These are phyloP conservation scores for Scytalopus superciliaris DNA, from an alignment of 2,113 vertebrate species.

Conservation along the genomic window DNA sequence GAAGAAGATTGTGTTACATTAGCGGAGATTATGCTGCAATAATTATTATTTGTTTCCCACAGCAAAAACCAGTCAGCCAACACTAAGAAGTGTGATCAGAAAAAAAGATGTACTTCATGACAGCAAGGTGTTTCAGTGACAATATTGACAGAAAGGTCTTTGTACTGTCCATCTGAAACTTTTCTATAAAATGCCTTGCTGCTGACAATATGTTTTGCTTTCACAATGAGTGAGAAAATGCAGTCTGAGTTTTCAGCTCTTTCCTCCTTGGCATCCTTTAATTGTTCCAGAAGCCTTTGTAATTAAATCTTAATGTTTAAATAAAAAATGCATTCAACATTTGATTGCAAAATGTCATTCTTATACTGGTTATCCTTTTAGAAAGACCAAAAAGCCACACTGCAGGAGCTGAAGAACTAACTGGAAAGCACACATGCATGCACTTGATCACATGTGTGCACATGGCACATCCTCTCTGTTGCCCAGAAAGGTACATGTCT, in stretches of 20 bases:
- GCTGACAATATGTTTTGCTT: conserved; percentile 57
- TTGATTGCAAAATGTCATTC: conserved; percentile 45
- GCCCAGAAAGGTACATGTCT: not conserved
- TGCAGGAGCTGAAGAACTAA: not conserved
- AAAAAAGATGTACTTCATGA: not conserved
- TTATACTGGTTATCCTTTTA: not conserved
- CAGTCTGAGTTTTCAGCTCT: conserved; percentile 55
- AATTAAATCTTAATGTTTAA: conserved; percentile 77
- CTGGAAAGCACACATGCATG: not conserved
- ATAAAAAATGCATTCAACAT: conserved; percentile 65
- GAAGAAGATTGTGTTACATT: not conserved
- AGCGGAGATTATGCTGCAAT: not conserved
- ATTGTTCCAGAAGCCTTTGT: conserved; percentile 79
- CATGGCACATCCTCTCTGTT: not conserved
- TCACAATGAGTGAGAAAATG: conserved; percentile 65
- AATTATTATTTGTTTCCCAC: conserved; percentile 20
- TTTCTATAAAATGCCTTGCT: conserved; percentile 40
- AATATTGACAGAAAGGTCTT: conserved; percentile 23
- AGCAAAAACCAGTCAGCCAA: not conserved
- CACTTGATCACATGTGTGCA: accelerated
- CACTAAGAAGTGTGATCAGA: not conserved
- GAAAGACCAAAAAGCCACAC: not conserved
- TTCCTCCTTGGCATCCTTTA: conserved; percentile 61
- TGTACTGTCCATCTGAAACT: conserved; percentile 42
- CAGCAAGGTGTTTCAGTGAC: conserved; percentile 40